Evolutionary conservation across 53 echinoderm and acorn worm genomes (phyloP), one percentile per base, ranked within the genome.

Genomic region (Echinarachnius parma): DNA sequence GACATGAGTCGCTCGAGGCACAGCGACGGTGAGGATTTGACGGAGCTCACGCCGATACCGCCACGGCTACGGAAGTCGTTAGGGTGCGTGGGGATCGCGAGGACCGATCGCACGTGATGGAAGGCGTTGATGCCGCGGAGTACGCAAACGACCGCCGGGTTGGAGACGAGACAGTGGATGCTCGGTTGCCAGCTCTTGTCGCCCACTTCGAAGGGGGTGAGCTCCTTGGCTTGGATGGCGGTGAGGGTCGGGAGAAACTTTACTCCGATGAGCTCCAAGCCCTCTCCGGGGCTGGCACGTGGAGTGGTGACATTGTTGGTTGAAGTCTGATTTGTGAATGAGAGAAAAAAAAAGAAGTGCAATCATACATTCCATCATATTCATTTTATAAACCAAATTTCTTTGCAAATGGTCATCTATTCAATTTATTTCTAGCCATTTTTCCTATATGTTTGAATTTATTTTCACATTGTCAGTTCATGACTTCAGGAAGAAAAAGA

Each of bases 141-240:
- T 28, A 88, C 70, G 65, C 91, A 89, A 9, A 98, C 63, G 50
- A 92, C 81, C 19, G 91, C 84, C 4, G 98, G 91, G 66, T 82
- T 81, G 32, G 98, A 85, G 15, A 80, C 82, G 61, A 98, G 64
- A 28, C 76, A 65, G 47, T 91, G 85, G 29, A 91, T 64, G 34
- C 98, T 98, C n/a, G 88, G 55, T 58, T 88, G 91, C 98, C 98
- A 98, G 78, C 77, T 66, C 28, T 83, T 82, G 47, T 82, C 91
- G 18, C 98, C 98, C 4, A 98, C 89, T 62, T 98, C 98, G 48
- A 82, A 98, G 8, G 98, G 98, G n/a, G 91, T 98, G 2, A 98
- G 71, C 32, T 98, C 98, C 56, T 88, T 98, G 39, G 98, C 85
- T 65, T 98, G 98, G 59, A 80, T 60, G 19, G 92, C 66, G 15